Evolutionary conservation across 1,140 invertebrate species (phyloP).

Genomic region (Eriocheir sinensis): DNA sequence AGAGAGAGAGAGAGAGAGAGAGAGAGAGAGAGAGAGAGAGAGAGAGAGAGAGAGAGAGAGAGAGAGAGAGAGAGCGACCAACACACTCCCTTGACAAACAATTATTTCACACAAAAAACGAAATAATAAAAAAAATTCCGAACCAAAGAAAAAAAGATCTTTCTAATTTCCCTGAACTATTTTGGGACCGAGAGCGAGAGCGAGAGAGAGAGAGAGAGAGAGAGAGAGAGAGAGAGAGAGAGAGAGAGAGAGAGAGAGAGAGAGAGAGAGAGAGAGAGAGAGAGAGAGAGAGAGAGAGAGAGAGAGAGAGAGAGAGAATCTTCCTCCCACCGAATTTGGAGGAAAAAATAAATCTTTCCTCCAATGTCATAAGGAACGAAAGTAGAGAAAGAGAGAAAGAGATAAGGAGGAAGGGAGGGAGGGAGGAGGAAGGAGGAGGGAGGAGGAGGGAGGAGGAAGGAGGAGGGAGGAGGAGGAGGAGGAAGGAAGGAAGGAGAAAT

Average conservation of each 20-base stretch:
- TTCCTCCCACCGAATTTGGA: too few species aligned
- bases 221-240: too few species aligned
- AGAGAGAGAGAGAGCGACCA: neutral
- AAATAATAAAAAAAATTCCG: neutral
- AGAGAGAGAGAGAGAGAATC: too few species aligned
- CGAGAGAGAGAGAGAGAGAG: too few species aligned
- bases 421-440: neutral
- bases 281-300: too few species aligned
- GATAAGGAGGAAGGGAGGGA: neutral
- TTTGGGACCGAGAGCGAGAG: too few species aligned
- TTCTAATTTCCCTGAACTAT: too few species aligned
- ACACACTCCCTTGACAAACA: too few species aligned
- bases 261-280: too few species aligned
- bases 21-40: constrained; percentile 29
- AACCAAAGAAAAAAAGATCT: too few species aligned
- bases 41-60: neutral
- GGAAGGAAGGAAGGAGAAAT: neutral
- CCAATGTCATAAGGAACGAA: neutral
- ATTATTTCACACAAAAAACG: neutral
- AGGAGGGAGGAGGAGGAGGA: neutral
- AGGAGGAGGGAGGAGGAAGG: neutral
- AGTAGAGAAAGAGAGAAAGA: neutral
- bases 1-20: neutral
- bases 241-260: too few species aligned
- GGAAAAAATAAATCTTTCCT: neutral